phyloP scores from a whole-genome alignment of 2,888 invertebrate genomes.

The Philaethria dido region DNA sequence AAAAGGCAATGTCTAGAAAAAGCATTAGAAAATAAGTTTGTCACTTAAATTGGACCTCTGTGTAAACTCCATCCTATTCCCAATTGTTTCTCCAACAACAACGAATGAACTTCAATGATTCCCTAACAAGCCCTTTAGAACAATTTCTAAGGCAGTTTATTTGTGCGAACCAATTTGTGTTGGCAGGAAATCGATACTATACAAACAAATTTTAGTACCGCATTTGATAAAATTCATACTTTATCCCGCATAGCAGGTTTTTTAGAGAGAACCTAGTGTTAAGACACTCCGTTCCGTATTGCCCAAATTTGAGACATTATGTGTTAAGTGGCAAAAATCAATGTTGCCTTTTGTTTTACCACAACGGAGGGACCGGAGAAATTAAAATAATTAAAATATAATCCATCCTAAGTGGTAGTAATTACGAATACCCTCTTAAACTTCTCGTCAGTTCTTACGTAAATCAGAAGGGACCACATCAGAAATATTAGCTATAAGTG shows the following conservation, averaged over 20 bases:
- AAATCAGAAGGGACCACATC: too few relatives aligned
- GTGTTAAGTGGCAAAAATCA: too few relatives aligned
- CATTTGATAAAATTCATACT: too few relatives aligned
- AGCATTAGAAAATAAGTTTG: neutral
- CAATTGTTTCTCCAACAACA: neutral
- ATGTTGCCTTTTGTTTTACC: too few relatives aligned
- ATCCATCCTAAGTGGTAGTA: too few relatives aligned
- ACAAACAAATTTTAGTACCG: neutral
- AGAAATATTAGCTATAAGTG: too few relatives aligned
- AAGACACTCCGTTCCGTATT: neutral
- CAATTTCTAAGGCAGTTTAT: neutral
- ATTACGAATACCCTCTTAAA: too few relatives aligned
- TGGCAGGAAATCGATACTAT: slow-evolving; percentile 1
- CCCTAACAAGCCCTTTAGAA: slow-evolving; percentile 2
- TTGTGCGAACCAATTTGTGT: neutral
- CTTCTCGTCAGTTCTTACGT: too few relatives aligned
- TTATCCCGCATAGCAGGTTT: neutral
- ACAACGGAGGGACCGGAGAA: too few relatives aligned
- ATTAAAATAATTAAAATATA: too few relatives aligned
- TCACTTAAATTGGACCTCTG: neutral
- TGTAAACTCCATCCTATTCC: neutral
- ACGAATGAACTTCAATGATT: neutral
- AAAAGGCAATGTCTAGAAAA: too few relatives aligned
- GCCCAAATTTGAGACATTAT: neutral
- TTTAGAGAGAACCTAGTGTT: neutral